These are phyloP conservation scores for Drepana arcuata DNA, from an alignment of 1,140 invertebrate species.

Conservation along the genomic window DNA sequence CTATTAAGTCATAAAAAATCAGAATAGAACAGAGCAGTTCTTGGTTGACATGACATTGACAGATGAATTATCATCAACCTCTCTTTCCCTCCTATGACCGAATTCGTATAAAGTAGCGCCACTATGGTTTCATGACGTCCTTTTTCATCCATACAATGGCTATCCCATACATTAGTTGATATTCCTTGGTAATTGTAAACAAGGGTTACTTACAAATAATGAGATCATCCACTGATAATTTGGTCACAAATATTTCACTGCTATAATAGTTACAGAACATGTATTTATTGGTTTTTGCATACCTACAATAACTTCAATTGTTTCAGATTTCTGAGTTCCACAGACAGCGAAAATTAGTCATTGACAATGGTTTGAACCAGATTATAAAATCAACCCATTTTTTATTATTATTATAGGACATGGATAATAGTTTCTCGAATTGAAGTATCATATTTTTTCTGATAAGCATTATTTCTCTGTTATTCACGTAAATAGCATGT, in stretches of 20 bases:
- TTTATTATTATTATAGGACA: no score
- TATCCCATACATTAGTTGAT: constrained; percentile 5
- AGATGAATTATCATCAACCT: constrained; percentile 14
- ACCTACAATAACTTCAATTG: constrained; percentile 25
- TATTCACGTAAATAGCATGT: no score
- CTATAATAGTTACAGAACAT: constrained; percentile 13
- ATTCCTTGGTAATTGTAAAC: constrained; percentile 1
- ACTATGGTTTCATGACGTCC: constrained; percentile 24
- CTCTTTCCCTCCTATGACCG: constrained; percentile 25
- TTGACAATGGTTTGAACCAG: no score
- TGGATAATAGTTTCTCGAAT: no score
- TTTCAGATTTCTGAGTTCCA: constrained; percentile 23
- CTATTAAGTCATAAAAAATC: constrained; percentile 9
- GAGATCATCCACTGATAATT: constrained; percentile 13
- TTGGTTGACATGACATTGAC: constrained; percentile 27
- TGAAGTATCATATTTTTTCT: no score
- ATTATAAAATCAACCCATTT: no score
- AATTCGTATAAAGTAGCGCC: constrained; percentile 24
- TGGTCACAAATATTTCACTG: constrained; percentile 16
- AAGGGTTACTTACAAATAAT: constrained; percentile 15
- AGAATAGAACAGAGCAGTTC: no score
- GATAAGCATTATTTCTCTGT: no score
- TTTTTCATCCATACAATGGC: constrained; percentile 16
- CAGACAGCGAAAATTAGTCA: no score
- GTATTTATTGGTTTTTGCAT: constrained; percentile 19